Percentiles rank a stretch among this genome's conserved stretches.
Evolutionary conservation across 2,888 invertebrate genomes (phyloP).

Genomic region (Lysandra bellargus): DNA sequence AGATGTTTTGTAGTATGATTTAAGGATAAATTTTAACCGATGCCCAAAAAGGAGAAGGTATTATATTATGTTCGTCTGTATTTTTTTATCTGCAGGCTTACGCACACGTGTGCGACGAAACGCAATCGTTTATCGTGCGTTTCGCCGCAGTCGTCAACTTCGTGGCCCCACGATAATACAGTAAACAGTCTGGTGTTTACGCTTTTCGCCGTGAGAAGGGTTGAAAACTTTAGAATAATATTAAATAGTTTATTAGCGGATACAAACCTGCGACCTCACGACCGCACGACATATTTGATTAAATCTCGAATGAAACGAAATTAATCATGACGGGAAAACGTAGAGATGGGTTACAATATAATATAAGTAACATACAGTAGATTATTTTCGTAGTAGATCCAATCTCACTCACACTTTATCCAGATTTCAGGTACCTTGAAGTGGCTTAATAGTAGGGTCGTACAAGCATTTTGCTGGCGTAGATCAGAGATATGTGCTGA

Average conservation of each 20-base stretch:
- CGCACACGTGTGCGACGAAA: no score
- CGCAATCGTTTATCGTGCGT: neutral
- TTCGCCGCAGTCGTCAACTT: neutral
- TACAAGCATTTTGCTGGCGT: no score
- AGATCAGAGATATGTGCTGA: no score
- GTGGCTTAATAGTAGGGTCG: no score
- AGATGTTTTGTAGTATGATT: no score
- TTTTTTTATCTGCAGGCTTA: no score
- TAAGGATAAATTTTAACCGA: no score
- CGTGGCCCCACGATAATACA: neutral
- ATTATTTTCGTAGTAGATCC: neutral
- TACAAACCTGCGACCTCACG: neutral
- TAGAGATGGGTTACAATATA: neutral
- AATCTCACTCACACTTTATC: no score
- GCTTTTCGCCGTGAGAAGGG: conserved; percentile 7
- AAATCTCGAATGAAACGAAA: neutral
- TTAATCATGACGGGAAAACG: neutral
- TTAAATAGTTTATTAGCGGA: conserved; percentile 12
- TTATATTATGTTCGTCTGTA: no score
- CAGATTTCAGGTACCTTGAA: no score
- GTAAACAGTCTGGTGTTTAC: conserved; percentile 18
- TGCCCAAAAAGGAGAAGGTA: no score
- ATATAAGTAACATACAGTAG: neutral
- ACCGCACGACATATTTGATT: conserved; percentile 1
- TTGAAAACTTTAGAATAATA: conserved; percentile 8